These are phyloP conservation scores for Drosophila navojoa DNA, from an alignment of 1,140 invertebrate species.

Conservation along the genomic window DNA sequence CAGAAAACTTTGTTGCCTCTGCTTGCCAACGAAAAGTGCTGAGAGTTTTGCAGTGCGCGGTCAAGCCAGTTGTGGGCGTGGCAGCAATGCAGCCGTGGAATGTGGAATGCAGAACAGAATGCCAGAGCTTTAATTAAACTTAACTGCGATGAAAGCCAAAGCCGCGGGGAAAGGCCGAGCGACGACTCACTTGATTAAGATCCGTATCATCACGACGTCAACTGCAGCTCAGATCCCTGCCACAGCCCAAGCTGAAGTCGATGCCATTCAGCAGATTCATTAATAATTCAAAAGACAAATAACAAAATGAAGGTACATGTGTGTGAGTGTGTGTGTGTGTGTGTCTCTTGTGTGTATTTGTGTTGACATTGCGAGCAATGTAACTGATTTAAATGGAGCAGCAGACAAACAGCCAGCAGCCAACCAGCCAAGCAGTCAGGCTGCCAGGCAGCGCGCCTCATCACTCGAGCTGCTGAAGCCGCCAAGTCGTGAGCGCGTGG, in stretches of 20 bases:
- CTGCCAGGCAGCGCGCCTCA: neutral
- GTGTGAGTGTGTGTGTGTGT: conserved; percentile 16
- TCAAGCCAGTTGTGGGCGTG: conserved; percentile 23
- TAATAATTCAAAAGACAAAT: conserved; percentile 71
- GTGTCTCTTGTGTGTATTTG: conserved; percentile 25
- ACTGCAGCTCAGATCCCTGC: neutral
- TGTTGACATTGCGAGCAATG: conserved; percentile 52
- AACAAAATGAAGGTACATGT: conserved; percentile 40
- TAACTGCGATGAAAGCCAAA: conserved; percentile 44
- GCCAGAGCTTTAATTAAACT: conserved; percentile 72
- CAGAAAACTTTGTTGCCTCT: conserved; percentile 62
- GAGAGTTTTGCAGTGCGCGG: conserved; percentile 48
- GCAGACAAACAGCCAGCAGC: conserved; percentile 50
- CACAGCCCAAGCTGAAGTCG: conserved; percentile 1
- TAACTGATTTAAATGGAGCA: conserved; percentile 78
- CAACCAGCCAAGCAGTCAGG: conserved; percentile 19
- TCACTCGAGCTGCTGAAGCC: neutral
- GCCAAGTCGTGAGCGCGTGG: conserved; percentile 20
- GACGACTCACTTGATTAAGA: conserved; percentile 61
- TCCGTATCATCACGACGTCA: conserved; percentile 48
- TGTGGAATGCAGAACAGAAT: conserved; percentile 45
- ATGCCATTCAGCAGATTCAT: conserved; percentile 56
- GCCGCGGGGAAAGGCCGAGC: neutral
- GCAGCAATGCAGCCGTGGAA: conserved; percentile 25
- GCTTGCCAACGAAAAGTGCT: conserved; percentile 36